Evolutionary conservation across 2,797 vertebrate species (phyloP).

Genomic region (Bucorvus abyssinicus): DNA sequence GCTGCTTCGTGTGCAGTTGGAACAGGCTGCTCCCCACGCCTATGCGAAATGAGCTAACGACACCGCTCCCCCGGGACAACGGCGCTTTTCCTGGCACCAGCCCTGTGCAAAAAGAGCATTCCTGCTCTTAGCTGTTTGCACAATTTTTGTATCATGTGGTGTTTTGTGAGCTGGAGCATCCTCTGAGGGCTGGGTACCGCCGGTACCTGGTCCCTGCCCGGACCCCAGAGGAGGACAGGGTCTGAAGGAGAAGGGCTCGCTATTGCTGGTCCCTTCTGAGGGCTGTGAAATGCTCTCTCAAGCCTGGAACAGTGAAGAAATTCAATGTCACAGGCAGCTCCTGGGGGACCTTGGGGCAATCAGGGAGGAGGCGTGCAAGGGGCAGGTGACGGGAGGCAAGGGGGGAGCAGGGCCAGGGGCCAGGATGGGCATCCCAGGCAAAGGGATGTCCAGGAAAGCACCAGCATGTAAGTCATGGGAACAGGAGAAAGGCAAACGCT

Average conservation of each 20-base stretch:
- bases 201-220: rapidly evolving
- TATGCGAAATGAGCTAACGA: slow-evolving; percentile 21
- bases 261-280: background rate
- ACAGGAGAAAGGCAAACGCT: background rate
- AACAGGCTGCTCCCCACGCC: background rate
- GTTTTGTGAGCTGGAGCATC: background rate
- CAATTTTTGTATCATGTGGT: rapidly evolving
- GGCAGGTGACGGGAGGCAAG: background rate
- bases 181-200: background rate
- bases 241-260: background rate
- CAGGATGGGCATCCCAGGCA: background rate
- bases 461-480: background rate
- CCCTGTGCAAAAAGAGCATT: background rate
- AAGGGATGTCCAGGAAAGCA: background rate
- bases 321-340: background rate
- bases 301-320: background rate
- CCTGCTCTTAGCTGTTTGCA: background rate
- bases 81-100: background rate
- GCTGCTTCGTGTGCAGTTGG: background rate
- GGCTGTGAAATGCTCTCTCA: background rate
- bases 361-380: background rate
- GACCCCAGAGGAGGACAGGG: background rate
- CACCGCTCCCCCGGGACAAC: background rate
- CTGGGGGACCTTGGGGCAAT: background rate
- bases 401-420: background rate